phyloP scores from a whole-genome alignment of 2,888 invertebrate species.

The Cerastis rubricosa region DNA sequence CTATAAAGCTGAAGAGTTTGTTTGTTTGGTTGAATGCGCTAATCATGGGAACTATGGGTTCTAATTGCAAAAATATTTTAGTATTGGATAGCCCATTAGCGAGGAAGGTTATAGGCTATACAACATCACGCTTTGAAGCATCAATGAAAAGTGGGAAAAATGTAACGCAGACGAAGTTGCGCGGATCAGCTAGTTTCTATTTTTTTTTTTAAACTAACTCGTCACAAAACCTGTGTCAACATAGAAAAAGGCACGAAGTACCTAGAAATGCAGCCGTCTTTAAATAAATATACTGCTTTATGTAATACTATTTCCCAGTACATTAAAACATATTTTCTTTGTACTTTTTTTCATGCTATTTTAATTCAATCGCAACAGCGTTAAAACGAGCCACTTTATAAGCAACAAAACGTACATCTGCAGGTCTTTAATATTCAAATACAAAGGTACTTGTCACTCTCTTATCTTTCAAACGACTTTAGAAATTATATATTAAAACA shows the following conservation, averaged over 20 bases:
- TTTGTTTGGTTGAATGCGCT: too few species aligned
- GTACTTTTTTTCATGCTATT: background rate
- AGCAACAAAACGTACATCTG: constrained; percentile 39
- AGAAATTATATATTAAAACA: constrained; percentile 47
- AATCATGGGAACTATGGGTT: too few species aligned
- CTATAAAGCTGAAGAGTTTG: too few species aligned
- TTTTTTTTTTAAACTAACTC: too few species aligned
- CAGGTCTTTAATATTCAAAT: constrained; percentile 45
- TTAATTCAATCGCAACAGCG: constrained; percentile 9
- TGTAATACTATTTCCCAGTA: constrained; percentile 12
- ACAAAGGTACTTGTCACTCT: constrained; percentile 34
- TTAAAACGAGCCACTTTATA: constrained; percentile 34
- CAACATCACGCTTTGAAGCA: too few species aligned
- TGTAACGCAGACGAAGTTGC: too few species aligned
- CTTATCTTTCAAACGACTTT: constrained; percentile 39
- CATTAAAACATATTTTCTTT: constrained; percentile 9
- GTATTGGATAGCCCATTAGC: too few species aligned
- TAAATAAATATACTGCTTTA: background rate
- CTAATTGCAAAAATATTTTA: too few species aligned
- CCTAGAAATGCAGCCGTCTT: background rate
- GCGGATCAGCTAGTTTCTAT: too few species aligned
- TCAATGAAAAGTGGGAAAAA: too few species aligned
- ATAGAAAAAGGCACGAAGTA: background rate
- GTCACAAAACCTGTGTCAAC: background rate
- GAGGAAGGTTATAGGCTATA: too few species aligned